These are phyloP conservation scores for Cyrtonyx montezumae DNA, from an alignment of 2,113 vertebrate species.

Conservation along the genomic window DNA sequence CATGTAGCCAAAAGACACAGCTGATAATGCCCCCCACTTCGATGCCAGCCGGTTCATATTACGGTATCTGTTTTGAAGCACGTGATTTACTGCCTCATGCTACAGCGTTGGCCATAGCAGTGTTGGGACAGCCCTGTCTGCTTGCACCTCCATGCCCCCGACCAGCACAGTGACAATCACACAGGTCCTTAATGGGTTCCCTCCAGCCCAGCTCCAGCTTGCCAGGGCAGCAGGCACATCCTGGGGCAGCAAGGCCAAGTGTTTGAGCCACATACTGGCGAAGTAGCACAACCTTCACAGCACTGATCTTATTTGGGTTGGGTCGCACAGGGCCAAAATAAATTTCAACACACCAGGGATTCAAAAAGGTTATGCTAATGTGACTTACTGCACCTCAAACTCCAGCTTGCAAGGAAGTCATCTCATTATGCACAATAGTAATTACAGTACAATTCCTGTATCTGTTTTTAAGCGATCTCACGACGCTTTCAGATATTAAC, in stretches of 20 bases:
- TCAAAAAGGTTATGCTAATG: background rate
- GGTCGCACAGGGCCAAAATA: background rate
- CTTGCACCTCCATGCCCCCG: background rate
- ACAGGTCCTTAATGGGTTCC: fast-evolving
- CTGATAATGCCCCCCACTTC: background rate
- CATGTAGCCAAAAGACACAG: background rate
- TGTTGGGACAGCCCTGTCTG: background rate
- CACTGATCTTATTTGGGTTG: background rate
- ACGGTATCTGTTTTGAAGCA: background rate
- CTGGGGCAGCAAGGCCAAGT: fast-evolving
- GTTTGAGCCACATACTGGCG: fast-evolving
- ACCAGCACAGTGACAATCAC: background rate
- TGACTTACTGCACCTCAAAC: background rate
- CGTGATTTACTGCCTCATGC: background rate
- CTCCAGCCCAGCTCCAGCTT: background rate
- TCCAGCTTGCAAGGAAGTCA: background rate
- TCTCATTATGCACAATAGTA: background rate
- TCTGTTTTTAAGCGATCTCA: background rate
- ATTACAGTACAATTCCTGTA: background rate
- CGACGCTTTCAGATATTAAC: background rate
- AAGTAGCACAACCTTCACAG: background rate
- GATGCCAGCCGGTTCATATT: background rate
- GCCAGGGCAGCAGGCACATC: background rate
- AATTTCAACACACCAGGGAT: background rate
- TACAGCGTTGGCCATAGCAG: background rate